Percentiles rank a stretch among this genome's conserved stretches.
phyloP scores from a whole-genome alignment of 1,140 invertebrate genomes.

The Macrobrachium nipponense region DNA sequence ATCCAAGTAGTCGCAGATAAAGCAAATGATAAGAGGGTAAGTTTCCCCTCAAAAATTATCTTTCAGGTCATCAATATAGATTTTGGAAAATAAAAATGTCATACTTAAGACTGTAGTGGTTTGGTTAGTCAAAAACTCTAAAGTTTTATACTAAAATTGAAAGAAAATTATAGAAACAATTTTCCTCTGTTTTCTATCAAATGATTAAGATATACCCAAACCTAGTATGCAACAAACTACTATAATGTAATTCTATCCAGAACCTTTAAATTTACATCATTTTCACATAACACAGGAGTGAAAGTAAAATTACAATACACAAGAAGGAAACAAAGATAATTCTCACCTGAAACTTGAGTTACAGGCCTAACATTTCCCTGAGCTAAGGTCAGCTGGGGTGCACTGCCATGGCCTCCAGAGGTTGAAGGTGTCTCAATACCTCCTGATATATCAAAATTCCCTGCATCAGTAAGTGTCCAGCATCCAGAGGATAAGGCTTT shows the following conservation, averaged over 20 bases:
- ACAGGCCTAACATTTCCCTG: slow-evolving; percentile 50
- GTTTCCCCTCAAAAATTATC: no score
- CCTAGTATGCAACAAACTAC: no score
- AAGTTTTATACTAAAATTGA: no score
- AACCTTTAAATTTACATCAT: background rate
- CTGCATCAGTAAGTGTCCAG: slow-evolving; percentile 47
- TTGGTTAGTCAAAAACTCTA: no score
- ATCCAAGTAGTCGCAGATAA: no score
- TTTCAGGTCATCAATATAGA: no score
- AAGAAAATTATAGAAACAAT: no score
- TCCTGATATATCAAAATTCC: slow-evolving; percentile 26
- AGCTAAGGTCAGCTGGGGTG: slow-evolving; percentile 43
- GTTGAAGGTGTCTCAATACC: slow-evolving; percentile 16
- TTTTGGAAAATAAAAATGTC: no score
- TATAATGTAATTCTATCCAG: background rate
- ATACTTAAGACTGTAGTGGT: no score
- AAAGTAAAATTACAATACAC: background rate
- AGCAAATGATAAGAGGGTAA: no score
- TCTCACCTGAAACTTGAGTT: slow-evolving; percentile 48
- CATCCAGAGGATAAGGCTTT: slow-evolving; percentile 51
- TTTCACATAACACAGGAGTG: background rate
- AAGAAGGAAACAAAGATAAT: background rate
- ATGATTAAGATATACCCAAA: no score
- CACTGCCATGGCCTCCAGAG: slow-evolving; percentile 18
- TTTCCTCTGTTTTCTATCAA: no score